Conservation (phyloP, 2,113 vertebrate genomes). For the Platycercus adscitus region DNA sequence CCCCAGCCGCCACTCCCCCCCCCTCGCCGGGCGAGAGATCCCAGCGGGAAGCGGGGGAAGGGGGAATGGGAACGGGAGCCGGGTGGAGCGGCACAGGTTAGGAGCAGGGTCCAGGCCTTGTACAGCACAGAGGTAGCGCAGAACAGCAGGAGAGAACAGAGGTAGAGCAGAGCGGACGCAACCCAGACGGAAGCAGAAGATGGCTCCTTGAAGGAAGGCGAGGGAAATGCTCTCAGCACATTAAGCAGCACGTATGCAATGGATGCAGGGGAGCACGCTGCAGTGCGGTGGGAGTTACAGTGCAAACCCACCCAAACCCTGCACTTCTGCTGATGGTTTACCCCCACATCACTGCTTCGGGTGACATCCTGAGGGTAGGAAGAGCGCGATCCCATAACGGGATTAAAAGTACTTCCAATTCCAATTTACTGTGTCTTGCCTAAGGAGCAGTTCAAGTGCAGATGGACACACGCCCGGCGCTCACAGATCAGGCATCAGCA, state of each 20-base stretch:
- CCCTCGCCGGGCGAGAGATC: no score
- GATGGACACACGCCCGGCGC: not conserved
- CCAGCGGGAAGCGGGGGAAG: not conserved
- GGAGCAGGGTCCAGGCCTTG: no score
- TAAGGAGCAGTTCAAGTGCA: not conserved
- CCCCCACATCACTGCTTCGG: not conserved
- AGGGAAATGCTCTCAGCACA: not conserved
- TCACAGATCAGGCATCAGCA: not conserved
- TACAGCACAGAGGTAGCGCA: no score
- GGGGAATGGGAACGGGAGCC: no score
- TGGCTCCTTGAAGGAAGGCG: not conserved
- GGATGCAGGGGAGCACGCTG: not conserved
- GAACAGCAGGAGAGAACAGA: no score
- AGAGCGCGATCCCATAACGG: not conserved
- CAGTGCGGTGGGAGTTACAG: rapidly evolving
- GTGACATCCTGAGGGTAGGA: rapidly evolving
- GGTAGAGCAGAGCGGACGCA: not conserved
- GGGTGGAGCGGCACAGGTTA: not conserved
- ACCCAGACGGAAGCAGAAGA: not conserved
- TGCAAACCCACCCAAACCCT: not conserved
- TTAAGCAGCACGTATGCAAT: not conserved
- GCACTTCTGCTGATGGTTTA: not conserved
- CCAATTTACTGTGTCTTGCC: no score
- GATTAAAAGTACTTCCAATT: no score
- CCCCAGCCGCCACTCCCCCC: no score